A percentile compares a stretch with the other conserved stretches of the same genome.
phyloP scores from a whole-genome alignment of 2,888 invertebrate species.

The Agrotis ipsilon region DNA sequence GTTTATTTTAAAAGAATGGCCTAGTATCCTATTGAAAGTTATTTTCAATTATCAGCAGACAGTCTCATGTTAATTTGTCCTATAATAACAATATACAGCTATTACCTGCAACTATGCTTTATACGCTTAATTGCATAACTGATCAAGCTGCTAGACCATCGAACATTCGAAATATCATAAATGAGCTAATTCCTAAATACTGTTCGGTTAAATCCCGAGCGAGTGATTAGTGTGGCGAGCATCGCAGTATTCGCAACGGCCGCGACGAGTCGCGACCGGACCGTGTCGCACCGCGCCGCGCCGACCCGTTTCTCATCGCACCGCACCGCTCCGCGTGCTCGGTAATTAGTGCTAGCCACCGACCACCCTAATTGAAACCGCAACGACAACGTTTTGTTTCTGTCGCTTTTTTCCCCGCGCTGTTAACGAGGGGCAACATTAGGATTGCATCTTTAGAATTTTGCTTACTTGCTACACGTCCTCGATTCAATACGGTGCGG shows the following conservation, averaged over 20 bases:
- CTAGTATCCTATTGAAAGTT: background rate
- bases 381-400: slow-evolving; percentile 75
- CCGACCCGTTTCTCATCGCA: slow-evolving; percentile 42
- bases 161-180: slow-evolving; percentile 32
- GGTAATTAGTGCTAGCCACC: slow-evolving; percentile 75
- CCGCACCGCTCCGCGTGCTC: slow-evolving; percentile 46
- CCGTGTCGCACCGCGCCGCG: slow-evolving; percentile 39
- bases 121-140: slow-evolving; percentile 8
- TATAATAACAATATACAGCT: background rate
- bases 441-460: slow-evolving; percentile 64
- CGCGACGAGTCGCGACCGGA: slow-evolving; percentile 36
- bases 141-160: slow-evolving; percentile 4
- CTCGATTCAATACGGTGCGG: slow-evolving; percentile 40
- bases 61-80: background rate
- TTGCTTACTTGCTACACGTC: slow-evolving; percentile 56
- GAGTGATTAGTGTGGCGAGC: slow-evolving; percentile 62
- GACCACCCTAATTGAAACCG: slow-evolving; percentile 82
- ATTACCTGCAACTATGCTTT: background rate
- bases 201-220: slow-evolving; percentile 49
- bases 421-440: slow-evolving; percentile 77
- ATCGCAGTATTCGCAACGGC: slow-evolving; percentile 41
- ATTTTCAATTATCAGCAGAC: background rate
- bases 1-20: slow-evolving; percentile 1
- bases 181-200: slow-evolving; percentile 53
- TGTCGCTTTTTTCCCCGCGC: slow-evolving; percentile 69